These are phyloP conservation scores for Lepidochrysops patricia DNA, from an alignment of 2,888 invertebrate species.

Conservation along the genomic window DNA sequence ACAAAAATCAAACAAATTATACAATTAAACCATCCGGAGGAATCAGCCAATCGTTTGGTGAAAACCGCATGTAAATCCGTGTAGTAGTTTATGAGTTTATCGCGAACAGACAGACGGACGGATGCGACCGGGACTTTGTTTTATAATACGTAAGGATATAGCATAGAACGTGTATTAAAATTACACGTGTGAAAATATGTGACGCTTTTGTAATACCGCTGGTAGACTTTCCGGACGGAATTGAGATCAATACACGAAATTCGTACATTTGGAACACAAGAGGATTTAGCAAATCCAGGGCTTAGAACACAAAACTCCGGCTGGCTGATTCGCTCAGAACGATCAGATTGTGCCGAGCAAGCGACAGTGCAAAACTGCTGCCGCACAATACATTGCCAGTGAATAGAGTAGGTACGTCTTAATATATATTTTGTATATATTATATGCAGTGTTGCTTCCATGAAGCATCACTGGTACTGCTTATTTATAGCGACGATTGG, in stretches of 20 bases:
- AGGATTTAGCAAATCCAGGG: conserved; percentile 42
- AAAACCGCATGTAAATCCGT: no score
- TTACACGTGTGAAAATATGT: conserved; percentile 10
- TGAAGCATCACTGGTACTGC: neutral
- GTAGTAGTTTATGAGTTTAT: no score
- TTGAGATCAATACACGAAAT: conserved; percentile 23
- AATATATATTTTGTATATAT: neutral
- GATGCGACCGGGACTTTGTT: no score
- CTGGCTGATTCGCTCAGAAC: conserved; percentile 41
- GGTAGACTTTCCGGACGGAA: conserved; percentile 15
- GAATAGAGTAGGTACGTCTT: neutral
- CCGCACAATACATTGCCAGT: conserved; percentile 14
- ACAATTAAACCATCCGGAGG: no score
- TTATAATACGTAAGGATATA: no score
- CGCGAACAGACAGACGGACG: no score
- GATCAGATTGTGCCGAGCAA: conserved; percentile 33
- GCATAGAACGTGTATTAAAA: neutral
- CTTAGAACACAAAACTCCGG: conserved; percentile 47
- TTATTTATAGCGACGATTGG: no score
- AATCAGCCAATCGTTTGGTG: no score
- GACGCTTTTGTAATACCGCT: conserved; percentile 17
- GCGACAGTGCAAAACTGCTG: conserved; percentile 34
- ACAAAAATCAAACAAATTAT: no score
- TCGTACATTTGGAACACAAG: conserved; percentile 22
- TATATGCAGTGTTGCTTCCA: neutral